A percentile compares a stretch with the other conserved stretches of the same genome.
phyloP scores from a whole-genome alignment of 2,113 vertebrate species.

The Piprites chloris region DNA sequence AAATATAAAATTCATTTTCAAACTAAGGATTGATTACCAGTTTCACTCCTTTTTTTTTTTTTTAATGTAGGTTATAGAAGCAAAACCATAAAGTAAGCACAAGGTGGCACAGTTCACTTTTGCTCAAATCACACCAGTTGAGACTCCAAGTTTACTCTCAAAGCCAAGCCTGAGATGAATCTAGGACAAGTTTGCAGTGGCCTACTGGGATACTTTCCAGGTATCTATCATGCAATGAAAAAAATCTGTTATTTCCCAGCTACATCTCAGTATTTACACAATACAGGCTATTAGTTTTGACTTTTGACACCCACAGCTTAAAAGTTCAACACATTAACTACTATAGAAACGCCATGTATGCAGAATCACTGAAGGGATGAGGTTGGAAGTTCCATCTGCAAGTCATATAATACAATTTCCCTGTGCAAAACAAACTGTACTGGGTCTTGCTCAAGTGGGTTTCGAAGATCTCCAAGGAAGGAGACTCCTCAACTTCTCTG shows the following conservation, averaged over 20 bases:
- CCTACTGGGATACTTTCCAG: neutral
- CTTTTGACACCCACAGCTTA: neutral
- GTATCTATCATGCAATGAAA: neutral
- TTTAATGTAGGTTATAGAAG: neutral
- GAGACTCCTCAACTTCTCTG: neutral
- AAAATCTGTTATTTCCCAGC: neutral
- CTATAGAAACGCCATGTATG: neutral
- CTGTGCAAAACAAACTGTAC: neutral
- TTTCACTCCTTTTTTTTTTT: neutral
- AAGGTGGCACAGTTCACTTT: neutral
- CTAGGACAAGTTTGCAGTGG: neutral
- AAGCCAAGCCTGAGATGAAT: neutral
- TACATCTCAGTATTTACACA: neutral
- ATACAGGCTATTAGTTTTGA: neutral
- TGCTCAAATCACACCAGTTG: neutral
- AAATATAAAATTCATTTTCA: neutral
- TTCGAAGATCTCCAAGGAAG: neutral
- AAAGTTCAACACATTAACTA: accelerated
- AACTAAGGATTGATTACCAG: neutral
- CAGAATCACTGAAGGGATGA: neutral
- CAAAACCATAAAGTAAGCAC: neutral
- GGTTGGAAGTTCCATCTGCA: neutral
- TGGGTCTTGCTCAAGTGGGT: neutral
- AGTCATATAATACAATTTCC: neutral
- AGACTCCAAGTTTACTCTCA: neutral